Base-by-base conservation (phyloP, 1,140 invertebrate genomes). In the Apis laboriosa region DNA sequence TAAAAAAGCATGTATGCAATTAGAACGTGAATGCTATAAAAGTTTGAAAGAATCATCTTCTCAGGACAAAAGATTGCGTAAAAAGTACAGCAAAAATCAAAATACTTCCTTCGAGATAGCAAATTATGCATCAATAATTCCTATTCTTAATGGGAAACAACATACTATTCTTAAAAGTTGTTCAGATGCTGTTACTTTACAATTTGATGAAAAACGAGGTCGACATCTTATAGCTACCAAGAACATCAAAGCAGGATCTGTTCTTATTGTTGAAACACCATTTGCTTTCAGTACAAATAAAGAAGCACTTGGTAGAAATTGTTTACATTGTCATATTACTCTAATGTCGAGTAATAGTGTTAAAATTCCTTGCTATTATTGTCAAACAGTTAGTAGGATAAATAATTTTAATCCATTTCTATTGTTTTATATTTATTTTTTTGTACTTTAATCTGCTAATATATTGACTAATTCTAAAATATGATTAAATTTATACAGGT, bases 251-350 rank as follows among this genome's bases (percentile, higher is more conserved):
- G 80, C 91, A 13, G 95, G 94, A n/a, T 92, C 90, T 78, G 90
- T 93, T 49, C 68, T 95, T 11, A 95, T 95, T 28, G 90, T 94
- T 7, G 95, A 95, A 73, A 55, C 86, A 63, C 94, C 95, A 4
- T 95, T 93, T 87, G 88, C 94, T 28, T 93, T 90, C 73, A 92
- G 92, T 21, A 93, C 95, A 0, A 91, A 95, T 58, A 81, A 90
- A 58, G 88, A 94, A 17, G 92, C 92, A 34, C 88, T 94, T 17
- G 49, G 77, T 13, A 92, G 84, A 8, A 95, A 95, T 88, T 96
- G 96, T 86, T 92, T 95, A 43, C 91, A 95, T 83, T 96, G 96
- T 89, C 93, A 92, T 66, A 60, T 92, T 88, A 92, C 91, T 70
- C 66, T 93, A 83, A 84, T 90, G 90, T 68, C 88, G 77, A 67